Conservation (phyloP, 2,797 vertebrate species). For the Melopsittacus undulatus region DNA sequence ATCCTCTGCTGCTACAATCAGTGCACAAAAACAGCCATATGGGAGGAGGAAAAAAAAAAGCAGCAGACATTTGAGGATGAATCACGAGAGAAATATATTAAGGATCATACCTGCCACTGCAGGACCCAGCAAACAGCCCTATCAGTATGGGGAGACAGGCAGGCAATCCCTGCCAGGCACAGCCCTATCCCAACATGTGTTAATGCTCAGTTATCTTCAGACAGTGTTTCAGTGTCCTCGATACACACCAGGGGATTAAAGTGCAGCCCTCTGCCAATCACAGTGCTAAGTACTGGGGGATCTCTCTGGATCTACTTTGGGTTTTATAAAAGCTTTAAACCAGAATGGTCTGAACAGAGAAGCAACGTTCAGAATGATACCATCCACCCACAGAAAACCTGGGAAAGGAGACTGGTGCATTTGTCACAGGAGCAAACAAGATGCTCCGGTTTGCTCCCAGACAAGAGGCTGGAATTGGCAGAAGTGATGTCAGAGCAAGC, state of each 20-base stretch:
- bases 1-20: constrained; percentile 29
- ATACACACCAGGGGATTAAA: not conserved
- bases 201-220: not conserved
- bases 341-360: constrained; percentile 22
- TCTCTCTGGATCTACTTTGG: not conserved
- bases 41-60: constrained; percentile 5
- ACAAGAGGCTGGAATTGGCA: not conserved
- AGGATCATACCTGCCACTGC: constrained; percentile 39
- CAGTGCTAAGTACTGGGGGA: not conserved
- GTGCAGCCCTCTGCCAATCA: not conserved
- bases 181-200: not conserved
- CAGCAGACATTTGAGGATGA: constrained; percentile 31
- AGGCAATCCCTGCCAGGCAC: constrained; percentile 16
- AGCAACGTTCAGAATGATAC: not conserved
- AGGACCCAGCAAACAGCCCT: constrained; percentile 3
- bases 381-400: constrained; percentile 38
- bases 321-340: constrained; percentile 12
- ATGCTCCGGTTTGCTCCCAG: not conserved
- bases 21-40: constrained; percentile 8
- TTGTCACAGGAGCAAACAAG: constrained; percentile 10
- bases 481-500: constrained; percentile 13
- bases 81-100: constrained; percentile 32
- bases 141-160: not conserved
- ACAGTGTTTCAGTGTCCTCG: constrained; percentile 7
- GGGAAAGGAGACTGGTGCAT: not conserved